Percentiles rank a stretch among this genome's conserved stretches.
phyloP scores from a whole-genome alignment of 2,113 vertebrate genomes.

The Corapipo altera region DNA sequence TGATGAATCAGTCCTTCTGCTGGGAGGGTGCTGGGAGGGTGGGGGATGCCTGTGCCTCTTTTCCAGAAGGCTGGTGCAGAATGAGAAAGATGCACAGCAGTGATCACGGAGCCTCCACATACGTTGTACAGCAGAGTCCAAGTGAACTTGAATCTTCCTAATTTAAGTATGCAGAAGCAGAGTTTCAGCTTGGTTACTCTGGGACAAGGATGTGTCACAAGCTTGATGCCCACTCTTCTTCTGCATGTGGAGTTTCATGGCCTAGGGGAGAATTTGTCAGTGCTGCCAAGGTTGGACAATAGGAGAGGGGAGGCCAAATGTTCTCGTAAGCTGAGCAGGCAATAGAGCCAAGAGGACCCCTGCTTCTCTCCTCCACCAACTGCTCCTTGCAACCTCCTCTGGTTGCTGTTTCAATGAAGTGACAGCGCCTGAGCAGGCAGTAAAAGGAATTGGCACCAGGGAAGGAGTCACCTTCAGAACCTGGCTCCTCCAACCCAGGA shows the following conservation, averaged over 20 bases:
- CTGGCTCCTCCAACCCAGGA: background rate
- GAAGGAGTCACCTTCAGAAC: background rate
- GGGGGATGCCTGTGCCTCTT: background rate
- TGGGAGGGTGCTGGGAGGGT: background rate
- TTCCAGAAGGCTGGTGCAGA: background rate
- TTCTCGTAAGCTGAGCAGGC: background rate
- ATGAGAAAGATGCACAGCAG: background rate
- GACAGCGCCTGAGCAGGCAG: background rate
- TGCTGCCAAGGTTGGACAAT: rapidly evolving
- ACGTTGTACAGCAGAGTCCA: rapidly evolving
- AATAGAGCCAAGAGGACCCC: background rate
- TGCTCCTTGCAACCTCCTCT: background rate
- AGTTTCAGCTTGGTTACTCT: background rate
- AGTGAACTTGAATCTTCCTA: background rate
- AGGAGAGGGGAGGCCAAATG: background rate
- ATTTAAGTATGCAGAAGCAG: background rate
- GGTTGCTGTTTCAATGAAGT: background rate
- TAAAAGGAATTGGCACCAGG: background rate
- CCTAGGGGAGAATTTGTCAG: background rate
- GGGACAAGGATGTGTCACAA: background rate
- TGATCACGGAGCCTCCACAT: rapidly evolving
- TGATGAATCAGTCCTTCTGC: slow-evolving; percentile 31
- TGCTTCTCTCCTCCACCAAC: background rate
- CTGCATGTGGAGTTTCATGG: background rate
- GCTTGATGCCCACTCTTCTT: background rate